Percentiles rank a stretch among this genome's conserved stretches.
Evolutionary conservation across 2,797 vertebrate genomes (phyloP).

Genomic region (Taenioides sp.): DNA sequence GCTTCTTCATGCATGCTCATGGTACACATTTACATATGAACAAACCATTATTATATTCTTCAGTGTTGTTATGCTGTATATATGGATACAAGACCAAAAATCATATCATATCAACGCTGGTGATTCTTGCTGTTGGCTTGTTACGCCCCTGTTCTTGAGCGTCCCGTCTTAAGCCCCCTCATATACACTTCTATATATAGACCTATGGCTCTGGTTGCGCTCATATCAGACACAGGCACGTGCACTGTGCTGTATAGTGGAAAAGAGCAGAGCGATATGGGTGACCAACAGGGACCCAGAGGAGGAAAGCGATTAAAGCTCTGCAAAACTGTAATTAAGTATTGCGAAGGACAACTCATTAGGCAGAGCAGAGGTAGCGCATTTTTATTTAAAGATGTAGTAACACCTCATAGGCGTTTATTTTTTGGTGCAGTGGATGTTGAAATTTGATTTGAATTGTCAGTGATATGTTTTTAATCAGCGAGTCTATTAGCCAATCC

Average conservation of each 20-base stretch:
- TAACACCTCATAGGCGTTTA: not conserved
- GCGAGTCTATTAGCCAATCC: too few relatives aligned
- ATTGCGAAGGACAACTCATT: constrained; percentile 1
- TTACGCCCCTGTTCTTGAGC: constrained; percentile 16
- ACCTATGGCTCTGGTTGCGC: constrained; percentile 60
- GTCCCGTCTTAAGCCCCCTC: constrained; percentile 46
- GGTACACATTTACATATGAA: not conserved
- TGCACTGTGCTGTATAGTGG: constrained; percentile 39
- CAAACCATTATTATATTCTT: not conserved
- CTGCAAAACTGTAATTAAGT: constrained; percentile 17
- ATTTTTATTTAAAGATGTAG: not conserved
- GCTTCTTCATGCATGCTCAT: constrained; percentile 7
- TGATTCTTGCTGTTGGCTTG: not conserved
- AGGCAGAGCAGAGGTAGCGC: not conserved
- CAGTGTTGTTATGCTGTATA: not conserved
- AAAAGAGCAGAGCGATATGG: constrained; percentile 32
- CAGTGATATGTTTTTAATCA: too few relatives aligned
- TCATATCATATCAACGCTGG: too few relatives aligned
- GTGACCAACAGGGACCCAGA: constrained; percentile 36
- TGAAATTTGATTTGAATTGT: not conserved
- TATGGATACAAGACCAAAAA: not conserved
- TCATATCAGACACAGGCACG: constrained; percentile 60
- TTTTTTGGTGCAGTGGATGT: not conserved
- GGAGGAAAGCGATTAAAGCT: not conserved
- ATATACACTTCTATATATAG: constrained; percentile 74